Conservation (phyloP, 2,797 vertebrate species). For the Neosilurus mollespiculum region DNA sequence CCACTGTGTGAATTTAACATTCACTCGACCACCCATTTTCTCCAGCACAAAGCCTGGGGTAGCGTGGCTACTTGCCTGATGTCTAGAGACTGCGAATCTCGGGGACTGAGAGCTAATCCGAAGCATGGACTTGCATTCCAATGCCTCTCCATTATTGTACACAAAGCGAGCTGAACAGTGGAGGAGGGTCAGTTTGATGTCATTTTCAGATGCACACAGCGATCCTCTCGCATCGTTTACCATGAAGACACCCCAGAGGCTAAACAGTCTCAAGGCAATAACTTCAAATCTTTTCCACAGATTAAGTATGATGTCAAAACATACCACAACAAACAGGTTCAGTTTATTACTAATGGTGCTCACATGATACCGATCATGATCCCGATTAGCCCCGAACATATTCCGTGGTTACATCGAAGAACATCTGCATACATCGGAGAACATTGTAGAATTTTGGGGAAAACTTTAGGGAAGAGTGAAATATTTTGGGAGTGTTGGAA, state of each 20-base stretch:
- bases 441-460: too few relatives aligned
- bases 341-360: background rate
- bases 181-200: constrained; percentile 1
- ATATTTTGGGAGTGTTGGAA: too few relatives aligned
- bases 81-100: constrained; percentile 43
- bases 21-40: constrained; percentile 8
- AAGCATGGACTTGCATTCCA: constrained; percentile 44
- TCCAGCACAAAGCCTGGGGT: constrained; percentile 23
- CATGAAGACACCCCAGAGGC: background rate
- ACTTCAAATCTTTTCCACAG: background rate
- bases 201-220: constrained; percentile 3
- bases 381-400: too few relatives aligned
- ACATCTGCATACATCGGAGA: too few relatives aligned
- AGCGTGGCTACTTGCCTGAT: constrained; percentile 20
- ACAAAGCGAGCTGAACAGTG: constrained; percentile 31
- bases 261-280: background rate
- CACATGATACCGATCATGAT: too few relatives aligned
- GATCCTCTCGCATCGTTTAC: background rate
- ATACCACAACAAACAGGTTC: background rate
- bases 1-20: background rate
- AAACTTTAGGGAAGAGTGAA: too few relatives aligned
- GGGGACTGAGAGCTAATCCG: constrained; percentile 39
- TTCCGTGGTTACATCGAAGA: too few relatives aligned
- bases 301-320: background rate
- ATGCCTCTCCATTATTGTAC: constrained; percentile 31